Base-by-base conservation (phyloP, 2,888 invertebrate genomes). In the Heliconius ismenius region DNA sequence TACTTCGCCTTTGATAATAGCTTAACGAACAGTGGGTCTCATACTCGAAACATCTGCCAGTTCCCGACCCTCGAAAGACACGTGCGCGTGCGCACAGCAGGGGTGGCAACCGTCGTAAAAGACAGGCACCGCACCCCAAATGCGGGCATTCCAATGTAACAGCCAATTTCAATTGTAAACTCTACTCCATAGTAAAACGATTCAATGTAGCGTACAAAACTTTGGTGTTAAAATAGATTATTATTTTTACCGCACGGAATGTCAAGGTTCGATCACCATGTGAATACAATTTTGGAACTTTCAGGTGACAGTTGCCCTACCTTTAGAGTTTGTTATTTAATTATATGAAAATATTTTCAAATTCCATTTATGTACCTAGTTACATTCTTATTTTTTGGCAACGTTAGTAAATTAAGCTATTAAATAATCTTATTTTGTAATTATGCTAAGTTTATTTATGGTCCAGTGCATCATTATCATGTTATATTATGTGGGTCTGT, bases 211-310 rank as follows among this genome's bases (percentile, higher is more conserved):
- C 54, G 67, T 76, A 77, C 60, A 77, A 81, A 84, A 84, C 83
- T 82, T 80, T 80, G 68, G 76, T 75, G 76, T 74, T 79, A 83
- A 92, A 93, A 92, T 92, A 91, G 90, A 90, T 88, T 88, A 91
- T 92, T 93, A 93, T 94, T 94, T 93, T 92, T 92, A 92, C 90
- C 91, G 86, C 86, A 85, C 83, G 91, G 93, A 93, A 94, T 93
- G 92, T 93, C 93, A 92, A 93, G 92, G 93, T 91, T 92, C 87
- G 85, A 89, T 87, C 86, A 89, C 88, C 90, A 91, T 90, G 90
- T 90, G 92, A 90, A 87, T 91, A 86, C 87, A 88, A 88, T 89
- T 82, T 90, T 85, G 83, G 87, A 85, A 89, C 86, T 86, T 86
- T 87, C 89, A 90, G 89, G 88, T 91, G 91, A 91, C 79, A 67